A percentile compares a stretch with the other conserved stretches of the same genome.
These are phyloP conservation scores for Gadus chalcogrammus DNA, from an alignment of 2,113 vertebrate species.

Conservation along the genomic window DNA sequence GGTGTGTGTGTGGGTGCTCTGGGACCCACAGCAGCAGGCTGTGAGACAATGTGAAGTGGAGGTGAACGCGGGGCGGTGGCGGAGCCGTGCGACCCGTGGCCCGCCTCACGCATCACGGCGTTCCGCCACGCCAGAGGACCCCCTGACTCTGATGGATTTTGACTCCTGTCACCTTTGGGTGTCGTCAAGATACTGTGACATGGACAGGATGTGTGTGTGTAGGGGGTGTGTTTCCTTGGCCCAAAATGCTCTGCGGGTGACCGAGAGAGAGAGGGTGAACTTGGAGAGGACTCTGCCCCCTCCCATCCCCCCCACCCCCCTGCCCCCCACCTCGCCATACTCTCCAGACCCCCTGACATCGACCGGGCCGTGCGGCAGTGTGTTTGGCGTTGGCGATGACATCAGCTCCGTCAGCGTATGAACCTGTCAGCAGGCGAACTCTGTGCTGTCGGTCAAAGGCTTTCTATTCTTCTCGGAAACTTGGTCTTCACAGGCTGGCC, in stretches of 20 bases:
- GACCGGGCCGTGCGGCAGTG: too few species aligned
- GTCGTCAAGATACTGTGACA: constrained; percentile 74
- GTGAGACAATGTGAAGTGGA: constrained; percentile 70
- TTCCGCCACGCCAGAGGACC: constrained; percentile 73
- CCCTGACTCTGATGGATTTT: constrained; percentile 82
- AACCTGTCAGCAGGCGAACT: too few species aligned
- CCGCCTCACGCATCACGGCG: constrained; percentile 80
- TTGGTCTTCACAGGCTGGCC: background rate
- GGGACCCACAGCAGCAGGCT: constrained; percentile 30
- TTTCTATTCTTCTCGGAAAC: background rate
- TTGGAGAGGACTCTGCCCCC: too few species aligned
- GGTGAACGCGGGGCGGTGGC: constrained; percentile 64
- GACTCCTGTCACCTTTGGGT: constrained; percentile 86
- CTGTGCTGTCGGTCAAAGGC: background rate
- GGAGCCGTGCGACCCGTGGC: constrained; percentile 66
- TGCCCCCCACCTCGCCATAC: background rate
- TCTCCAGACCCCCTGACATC: background rate
- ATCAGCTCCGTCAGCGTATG: too few species aligned
- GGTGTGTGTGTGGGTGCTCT: constrained; percentile 3
- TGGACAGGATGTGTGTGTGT: constrained; percentile 56
- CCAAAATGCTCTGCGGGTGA: constrained; percentile 59
- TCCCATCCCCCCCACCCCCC: too few species aligned
- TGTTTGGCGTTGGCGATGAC: too few species aligned
- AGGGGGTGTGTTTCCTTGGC: constrained; percentile 47
- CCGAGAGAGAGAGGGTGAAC: constrained; percentile 4